Percentiles rank a stretch among this genome's conserved stretches.
phyloP scores from a whole-genome alignment of 2,113 vertebrate species.

The Mustela lutreola region DNA sequence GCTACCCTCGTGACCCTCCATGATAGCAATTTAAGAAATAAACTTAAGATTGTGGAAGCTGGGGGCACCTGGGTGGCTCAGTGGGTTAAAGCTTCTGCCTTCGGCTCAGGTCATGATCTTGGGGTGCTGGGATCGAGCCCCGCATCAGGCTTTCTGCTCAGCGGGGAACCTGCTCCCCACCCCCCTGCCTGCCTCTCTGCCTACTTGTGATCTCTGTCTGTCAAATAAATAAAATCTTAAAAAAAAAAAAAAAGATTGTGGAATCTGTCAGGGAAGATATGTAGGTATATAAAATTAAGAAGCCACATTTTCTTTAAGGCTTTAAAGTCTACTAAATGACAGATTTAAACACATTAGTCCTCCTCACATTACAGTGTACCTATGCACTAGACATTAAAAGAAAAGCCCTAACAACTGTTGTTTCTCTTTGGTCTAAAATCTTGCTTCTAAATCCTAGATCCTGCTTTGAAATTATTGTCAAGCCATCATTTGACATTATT shows the following conservation, averaged over 20 bases:
- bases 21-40: no score
- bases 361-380: neutral
- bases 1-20: no score
- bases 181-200: no score
- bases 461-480: constrained; percentile 48
- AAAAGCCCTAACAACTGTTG: constrained; percentile 14
- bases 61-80: no score
- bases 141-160: no score
- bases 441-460: constrained; percentile 5
- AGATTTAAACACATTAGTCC: constrained; percentile 5
- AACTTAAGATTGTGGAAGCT: no score
- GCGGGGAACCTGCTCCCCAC: no score
- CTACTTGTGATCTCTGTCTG: no score
- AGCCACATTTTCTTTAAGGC: neutral
- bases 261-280: constrained; percentile 58
- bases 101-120: no score
- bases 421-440: constrained; percentile 18
- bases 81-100: no score
- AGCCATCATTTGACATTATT: constrained; percentile 45
- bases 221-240: no score
- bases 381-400: neutral
- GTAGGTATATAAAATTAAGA: constrained; percentile 45
- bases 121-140: no score
- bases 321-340: constrained; percentile 23
- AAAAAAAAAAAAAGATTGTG: neutral